These are phyloP conservation scores for Tillus elongatus DNA, from an alignment of 2,888 invertebrate genomes.

Conservation along the genomic window DNA sequence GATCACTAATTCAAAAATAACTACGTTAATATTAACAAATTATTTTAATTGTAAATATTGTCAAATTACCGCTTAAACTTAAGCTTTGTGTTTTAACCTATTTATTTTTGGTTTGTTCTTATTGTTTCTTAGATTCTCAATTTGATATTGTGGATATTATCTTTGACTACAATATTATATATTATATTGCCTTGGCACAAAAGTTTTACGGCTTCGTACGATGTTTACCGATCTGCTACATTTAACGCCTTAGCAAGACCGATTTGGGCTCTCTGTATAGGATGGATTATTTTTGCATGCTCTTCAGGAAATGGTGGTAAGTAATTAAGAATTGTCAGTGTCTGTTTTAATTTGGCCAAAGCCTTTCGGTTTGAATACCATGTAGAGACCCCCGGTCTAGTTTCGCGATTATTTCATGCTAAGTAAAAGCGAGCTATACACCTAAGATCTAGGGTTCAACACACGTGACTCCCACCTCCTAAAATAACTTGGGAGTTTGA, in stretches of 20 bases:
- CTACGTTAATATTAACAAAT: not conserved
- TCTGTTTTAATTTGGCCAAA: too few relatives aligned
- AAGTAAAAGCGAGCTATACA: conserved; percentile 14
- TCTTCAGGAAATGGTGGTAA: conserved; percentile 24
- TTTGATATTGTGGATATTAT: conserved; percentile 17
- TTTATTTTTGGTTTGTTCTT: too few relatives aligned
- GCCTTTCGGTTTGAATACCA: too few relatives aligned
- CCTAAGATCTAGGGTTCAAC: not conserved
- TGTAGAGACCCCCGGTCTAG: conserved; percentile 23
- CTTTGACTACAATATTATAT: conserved; percentile 15
- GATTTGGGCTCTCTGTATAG: conserved; percentile 19
- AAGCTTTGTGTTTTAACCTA: too few relatives aligned
- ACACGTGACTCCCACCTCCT: too few relatives aligned
- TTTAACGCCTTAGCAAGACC: conserved; percentile 17
- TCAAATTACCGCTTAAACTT: too few relatives aligned
- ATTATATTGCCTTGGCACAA: too few relatives aligned
- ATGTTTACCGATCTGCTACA: conserved; percentile 10
- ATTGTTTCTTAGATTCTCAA: conserved; percentile 14
- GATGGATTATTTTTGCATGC: conserved; percentile 23
- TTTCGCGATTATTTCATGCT: conserved; percentile 28
- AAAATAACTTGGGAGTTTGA: too few relatives aligned
- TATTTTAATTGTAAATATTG: not conserved
- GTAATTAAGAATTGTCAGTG: too few relatives aligned
- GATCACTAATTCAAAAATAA: too few relatives aligned
- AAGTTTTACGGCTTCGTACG: too few relatives aligned